Evolutionary conservation across 2,888 invertebrate genomes (phyloP).

Genomic region (Pseudanteris insignis): DNA sequence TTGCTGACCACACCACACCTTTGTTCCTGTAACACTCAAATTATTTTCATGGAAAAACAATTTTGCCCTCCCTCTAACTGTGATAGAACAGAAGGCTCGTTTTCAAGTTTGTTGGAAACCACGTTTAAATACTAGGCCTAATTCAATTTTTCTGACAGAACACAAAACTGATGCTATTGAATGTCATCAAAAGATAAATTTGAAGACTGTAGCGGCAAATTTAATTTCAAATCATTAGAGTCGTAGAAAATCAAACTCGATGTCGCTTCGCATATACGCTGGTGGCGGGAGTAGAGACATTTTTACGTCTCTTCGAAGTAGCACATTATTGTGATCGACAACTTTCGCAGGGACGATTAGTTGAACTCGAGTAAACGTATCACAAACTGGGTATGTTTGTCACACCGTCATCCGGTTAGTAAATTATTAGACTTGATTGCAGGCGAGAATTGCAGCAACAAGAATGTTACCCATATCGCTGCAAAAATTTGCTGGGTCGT

Average conservation of each 20-base stretch:
- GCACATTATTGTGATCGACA: too few relatives aligned
- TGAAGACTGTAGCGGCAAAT: too few relatives aligned
- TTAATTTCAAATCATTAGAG: too few relatives aligned
- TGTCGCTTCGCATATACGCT: slow-evolving; percentile 35
- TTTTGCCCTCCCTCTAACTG: slow-evolving; percentile 17
- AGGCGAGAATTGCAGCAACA: slow-evolving; percentile 1
- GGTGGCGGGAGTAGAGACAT: slow-evolving; percentile 39
- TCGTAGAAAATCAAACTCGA: slow-evolving; percentile 16
- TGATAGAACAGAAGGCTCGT: slow-evolving; percentile 19
- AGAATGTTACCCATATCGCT: slow-evolving; percentile 12
- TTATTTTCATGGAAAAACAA: slow-evolving; percentile 23
- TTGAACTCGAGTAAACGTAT: slow-evolving; percentile 2
- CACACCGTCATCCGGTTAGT: neutral
- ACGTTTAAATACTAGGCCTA: slow-evolving; percentile 1
- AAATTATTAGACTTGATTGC: slow-evolving; percentile 1
- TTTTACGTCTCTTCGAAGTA: slow-evolving; percentile 15
- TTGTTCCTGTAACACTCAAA: slow-evolving; percentile 23
- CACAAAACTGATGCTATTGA: too few relatives aligned
- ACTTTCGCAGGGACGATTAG: slow-evolving; percentile 1
- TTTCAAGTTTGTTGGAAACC: slow-evolving; percentile 11
- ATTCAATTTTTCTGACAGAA: slow-evolving; percentile 15
- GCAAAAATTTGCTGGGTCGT: slow-evolving; percentile 1
- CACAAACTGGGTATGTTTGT: slow-evolving; percentile 2
- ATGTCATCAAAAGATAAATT: too few relatives aligned
- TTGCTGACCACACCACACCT: slow-evolving; percentile 25